phyloP scores from a whole-genome alignment of 2,888 invertebrate species.

The Tipula lateralis region DNA sequence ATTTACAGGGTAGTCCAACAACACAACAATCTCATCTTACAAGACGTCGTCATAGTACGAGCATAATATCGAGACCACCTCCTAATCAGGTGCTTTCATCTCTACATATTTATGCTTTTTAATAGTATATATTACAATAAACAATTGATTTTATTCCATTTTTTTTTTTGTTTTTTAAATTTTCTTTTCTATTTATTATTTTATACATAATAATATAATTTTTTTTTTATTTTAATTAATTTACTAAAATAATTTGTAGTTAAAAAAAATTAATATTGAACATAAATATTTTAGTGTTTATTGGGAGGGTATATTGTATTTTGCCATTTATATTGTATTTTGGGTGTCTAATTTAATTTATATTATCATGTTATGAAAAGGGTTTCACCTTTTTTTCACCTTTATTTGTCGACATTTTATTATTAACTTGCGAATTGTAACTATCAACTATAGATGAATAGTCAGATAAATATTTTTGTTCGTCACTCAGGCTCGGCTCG shows the following conservation, averaged over 20 bases:
- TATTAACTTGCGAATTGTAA: no score
- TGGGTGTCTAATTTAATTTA: neutral
- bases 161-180: neutral
- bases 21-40: conserved; percentile 59
- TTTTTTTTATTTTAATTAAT: neutral
- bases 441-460: no score
- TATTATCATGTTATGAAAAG: neutral
- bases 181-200: neutral
- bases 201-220: neutral
- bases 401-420: no score
- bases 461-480: no score
- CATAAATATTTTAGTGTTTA: neutral
- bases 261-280: neutral
- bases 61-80: conserved; percentile 50
- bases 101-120: conserved; percentile 32
- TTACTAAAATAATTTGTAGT: conserved; percentile 7
- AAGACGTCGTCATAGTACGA: conserved; percentile 69
- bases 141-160: neutral
- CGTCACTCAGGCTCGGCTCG: no score
- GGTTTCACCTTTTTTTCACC: no score
- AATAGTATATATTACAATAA: neutral
- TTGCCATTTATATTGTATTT: neutral
- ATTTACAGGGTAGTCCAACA: conserved; percentile 55
- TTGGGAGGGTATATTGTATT: neutral
- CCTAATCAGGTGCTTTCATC: conserved; percentile 49